Evolutionary conservation across 64 coral and sea anemone genomes (phyloP), one percentile per base, ranked within the genome.

Genomic region (Montipora foliosa): DNA sequence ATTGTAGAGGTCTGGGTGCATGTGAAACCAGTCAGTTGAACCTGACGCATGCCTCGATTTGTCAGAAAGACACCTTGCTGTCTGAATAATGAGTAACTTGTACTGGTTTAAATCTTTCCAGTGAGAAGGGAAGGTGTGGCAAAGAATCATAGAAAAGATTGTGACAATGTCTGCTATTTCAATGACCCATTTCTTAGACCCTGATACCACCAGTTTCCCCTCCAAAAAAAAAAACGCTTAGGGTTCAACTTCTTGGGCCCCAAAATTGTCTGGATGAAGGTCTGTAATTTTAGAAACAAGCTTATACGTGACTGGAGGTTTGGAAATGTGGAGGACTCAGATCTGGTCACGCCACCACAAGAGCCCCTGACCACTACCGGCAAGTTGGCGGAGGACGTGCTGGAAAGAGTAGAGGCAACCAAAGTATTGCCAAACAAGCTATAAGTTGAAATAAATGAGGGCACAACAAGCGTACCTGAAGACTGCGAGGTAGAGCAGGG

Each of bases 231-330:
- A 29, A 29, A 29, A 29, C 25, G 61, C 21, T 37, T 76, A 10
- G 60, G 51, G 14, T 47, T 90, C 75, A 2, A 19, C 68, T 48
- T 59, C 57, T 11, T 76, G 88, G 24, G 76, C 88, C 7, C 75
- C 19, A 4, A 79, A 25, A 67, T 90, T 90, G 57, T 90, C 88
- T 19, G 47, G 67, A n/a, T 76, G 51, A 49, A 88, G 69, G 24
- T 88, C 44, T 6, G 57, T 76, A 49, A 90, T 90, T 60, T 79
- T 59, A 14, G 19, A 17, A 13, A 90, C 88, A 25, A 90, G 29
- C 19, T 79, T 90, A 24, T 76, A 76, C 8, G 88, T 76, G 50
- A 80, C 66, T 46, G 88, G 88, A 61, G 76, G 55, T 29, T 67
- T 19, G 61, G 47, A 49, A 8, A 13, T 2, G n/a, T 88, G 24